These are phyloP conservation scores for Drosophila guanche DNA, from an alignment of 1,140 invertebrate genomes.

Conservation along the genomic window DNA sequence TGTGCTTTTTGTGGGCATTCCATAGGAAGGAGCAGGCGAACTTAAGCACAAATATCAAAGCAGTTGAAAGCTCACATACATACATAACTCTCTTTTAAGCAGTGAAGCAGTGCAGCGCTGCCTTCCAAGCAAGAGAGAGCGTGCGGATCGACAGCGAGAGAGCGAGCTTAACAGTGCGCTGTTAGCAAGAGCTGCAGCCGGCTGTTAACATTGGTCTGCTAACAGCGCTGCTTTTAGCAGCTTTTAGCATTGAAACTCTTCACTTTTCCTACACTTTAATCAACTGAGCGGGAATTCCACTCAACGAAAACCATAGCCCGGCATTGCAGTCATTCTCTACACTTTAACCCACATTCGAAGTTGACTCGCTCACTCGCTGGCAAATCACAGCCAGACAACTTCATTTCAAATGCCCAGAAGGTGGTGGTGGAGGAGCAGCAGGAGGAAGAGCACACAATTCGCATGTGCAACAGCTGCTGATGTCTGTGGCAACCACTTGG, in stretches of 20 bases:
- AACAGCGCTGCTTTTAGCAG: too few relatives aligned
- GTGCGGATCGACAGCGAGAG: too few relatives aligned
- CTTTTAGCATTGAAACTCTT: not conserved
- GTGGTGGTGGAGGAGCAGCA: not conserved
- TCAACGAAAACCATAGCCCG: constrained; percentile 35
- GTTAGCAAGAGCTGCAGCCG: too few relatives aligned
- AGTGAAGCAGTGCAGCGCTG: too few relatives aligned
- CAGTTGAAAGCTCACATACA: too few relatives aligned
- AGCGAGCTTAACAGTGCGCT: too few relatives aligned
- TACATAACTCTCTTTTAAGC: too few relatives aligned
- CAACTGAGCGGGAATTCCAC: constrained; percentile 19
- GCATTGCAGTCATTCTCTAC: constrained; percentile 26
- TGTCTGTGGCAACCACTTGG: constrained; percentile 7
- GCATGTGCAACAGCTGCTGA: constrained; percentile 44
- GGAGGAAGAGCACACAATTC: not conserved
- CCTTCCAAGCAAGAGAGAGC: too few relatives aligned
- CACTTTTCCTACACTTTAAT: constrained; percentile 12
- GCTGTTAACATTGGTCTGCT: too few relatives aligned
- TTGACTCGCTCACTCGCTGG: constrained; percentile 35
- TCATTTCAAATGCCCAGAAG: constrained; percentile 30
- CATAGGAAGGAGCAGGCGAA: not conserved
- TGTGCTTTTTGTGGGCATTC: constrained; percentile 1
- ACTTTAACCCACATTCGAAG: constrained; percentile 43
- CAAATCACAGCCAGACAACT: constrained; percentile 44
- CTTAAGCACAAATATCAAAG: too few relatives aligned